Evolutionary conservation across 2,113 vertebrate genomes (phyloP), one percentile per base, ranked within the genome.

Genomic region (Craseonycteris thonglongyai): DNA sequence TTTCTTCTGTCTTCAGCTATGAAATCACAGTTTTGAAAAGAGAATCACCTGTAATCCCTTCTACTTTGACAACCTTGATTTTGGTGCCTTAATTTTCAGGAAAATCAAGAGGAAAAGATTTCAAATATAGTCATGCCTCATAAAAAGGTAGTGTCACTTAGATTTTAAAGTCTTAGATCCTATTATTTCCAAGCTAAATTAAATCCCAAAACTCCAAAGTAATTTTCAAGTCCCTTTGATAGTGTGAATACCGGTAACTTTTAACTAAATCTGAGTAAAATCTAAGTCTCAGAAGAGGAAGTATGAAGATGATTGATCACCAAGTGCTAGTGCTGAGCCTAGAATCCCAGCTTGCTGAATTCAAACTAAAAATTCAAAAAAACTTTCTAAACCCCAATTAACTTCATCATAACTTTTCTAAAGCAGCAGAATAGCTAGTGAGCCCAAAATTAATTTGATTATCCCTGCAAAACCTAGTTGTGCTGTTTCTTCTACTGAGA

Each of bases 201-300:
- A 92, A 68, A 90, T 88, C 84, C 54, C 87, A 63, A 95, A 96
- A 72, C 80, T 71, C 90, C 80, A 82, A 95, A 85, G 95, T 93
- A 88, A 90, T 91, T 95, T 96, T 79, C 75, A 90, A 93, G 79
- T 92, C 84, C 65, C 65, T 95, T 94, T 86, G 82, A 96, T 74
- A 82, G 33, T 30, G 65, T 86, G 74, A 89, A 86, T 59, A 79
- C 14, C 56, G 47, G 74, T 83, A 94, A 7, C 82, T 95, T 93
- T 96, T 88, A 96, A 92, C 79, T 51, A 93, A 97, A 92, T 74
- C 69, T 87, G 45, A 76, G 89, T 91, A 59, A 93, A 87, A 88
- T 76, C 89, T 91, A 90, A 90, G 90, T 72, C 68, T 88, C 49
- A 72, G n/a, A 88, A 96, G 54, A 90, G 42, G n/a, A 89, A 86